phyloP scores from a whole-genome alignment of 2,113 vertebrate species.

The Thomomys bottae region DNA sequence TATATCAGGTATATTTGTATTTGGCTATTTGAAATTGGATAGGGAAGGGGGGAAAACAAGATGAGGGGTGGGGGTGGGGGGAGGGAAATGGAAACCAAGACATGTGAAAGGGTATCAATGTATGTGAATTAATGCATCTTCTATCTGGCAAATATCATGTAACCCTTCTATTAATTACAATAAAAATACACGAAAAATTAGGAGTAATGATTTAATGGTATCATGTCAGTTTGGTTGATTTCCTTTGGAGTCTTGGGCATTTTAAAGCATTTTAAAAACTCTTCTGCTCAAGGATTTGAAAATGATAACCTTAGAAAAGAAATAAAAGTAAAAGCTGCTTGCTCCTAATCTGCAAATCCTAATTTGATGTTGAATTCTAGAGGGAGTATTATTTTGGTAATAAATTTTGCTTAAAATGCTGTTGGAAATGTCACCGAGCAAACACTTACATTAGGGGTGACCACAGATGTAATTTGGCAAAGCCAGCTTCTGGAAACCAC shows the following conservation, averaged over 20 bases:
- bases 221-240: not conserved
- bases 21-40: no score
- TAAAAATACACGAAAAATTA: no score
- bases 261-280: constrained; percentile 1
- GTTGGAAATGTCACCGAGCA: constrained; percentile 68
- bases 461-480: constrained; percentile 5
- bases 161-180: no score
- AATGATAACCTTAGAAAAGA: not conserved
- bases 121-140: no score
- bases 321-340: constrained; percentile 13
- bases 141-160: no score
- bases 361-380: not conserved
- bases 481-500: not conserved
- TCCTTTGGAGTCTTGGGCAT: not conserved
- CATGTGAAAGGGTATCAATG: no score
- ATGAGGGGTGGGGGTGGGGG: no score
- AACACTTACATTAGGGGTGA: not conserved
- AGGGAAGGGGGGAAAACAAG: no score
- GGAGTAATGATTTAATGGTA: not conserved
- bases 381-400: not conserved
- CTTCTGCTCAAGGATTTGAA: not conserved
- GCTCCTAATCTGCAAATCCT: not conserved
- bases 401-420: constrained; percentile 46
- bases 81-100: no score
- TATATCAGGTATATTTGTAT: no score